Base-by-base conservation (phyloP, 2,113 vertebrate genomes). In the Scolopax mira region DNA sequence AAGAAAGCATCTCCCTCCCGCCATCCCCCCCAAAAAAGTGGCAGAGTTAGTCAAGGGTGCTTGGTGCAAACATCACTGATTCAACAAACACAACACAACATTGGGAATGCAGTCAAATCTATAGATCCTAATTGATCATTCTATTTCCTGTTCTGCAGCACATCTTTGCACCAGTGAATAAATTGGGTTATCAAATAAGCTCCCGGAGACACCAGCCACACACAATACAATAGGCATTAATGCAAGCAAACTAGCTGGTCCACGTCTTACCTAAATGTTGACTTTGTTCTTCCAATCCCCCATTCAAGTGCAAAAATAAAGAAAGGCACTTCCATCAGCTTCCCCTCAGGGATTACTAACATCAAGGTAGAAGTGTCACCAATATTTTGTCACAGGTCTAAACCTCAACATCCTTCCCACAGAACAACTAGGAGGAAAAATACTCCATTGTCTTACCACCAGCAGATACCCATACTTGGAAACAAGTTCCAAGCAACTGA, bases 91-190 rank as follows among this genome's bases (percentile, higher is more conserved):
- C 11, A 78, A 17, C 2, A 1, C 24, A 85, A 27, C 15, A 18
- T 1, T 37, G 42, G 28, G 42, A 81, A 46, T 14, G 10, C 13
- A 62, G 27, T 25, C 39, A 57, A 91, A 79, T 13, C 22, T 33
- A 41, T 2, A 55, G n/a, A 51, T 27, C n/a, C 13, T 14, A n/a
- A 30, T 0, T 27, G 8, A 19, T 37, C 30, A 24, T 30, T 74
- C 44, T 85, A 8, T 44, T 27, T 72, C 57, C 72, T 44, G 44
- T 52, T 80, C 54, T 39, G 30, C 60, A 15, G 37, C 41, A 75
- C 7, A 10, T 46, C 33, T 89, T 91, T 55, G 28, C 9, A 74
- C 13, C 30, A 48, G 12, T 62, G 46, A 70, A 80, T 41, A 49
- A 66, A 66, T 1, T 35, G 7, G 15, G 5, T 37, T 19, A 39